Percentiles rank a stretch among this genome's conserved stretches.
Evolutionary conservation across 2,797 vertebrate genomes (phyloP).

Genomic region (Danio albolineatus): DNA sequence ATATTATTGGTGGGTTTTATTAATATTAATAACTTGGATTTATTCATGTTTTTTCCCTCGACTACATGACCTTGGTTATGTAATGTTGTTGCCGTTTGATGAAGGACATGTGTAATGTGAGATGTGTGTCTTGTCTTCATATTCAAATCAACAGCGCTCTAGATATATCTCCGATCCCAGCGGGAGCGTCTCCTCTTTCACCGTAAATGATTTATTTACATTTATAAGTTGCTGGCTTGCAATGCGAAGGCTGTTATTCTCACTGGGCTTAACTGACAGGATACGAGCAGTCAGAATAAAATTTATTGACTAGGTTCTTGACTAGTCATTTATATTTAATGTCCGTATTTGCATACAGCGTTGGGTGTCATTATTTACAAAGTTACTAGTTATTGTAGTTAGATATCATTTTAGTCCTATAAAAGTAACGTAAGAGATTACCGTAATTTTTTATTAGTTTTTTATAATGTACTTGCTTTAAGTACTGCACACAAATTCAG

Average conservation of each 20-base stretch:
- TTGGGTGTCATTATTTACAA: too few species aligned
- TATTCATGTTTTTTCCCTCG: background rate
- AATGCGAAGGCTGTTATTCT: background rate
- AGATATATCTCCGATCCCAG: background rate
- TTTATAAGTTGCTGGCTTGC: background rate
- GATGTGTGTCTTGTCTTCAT: background rate
- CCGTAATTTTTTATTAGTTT: too few species aligned
- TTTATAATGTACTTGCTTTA: too few species aligned
- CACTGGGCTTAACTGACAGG: background rate
- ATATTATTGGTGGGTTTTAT: background rate
- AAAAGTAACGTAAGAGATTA: too few species aligned
- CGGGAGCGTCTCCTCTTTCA: background rate
- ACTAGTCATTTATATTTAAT: background rate
- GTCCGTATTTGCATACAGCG: too few species aligned
- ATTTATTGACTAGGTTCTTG: too few species aligned
- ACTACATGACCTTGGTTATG: background rate
- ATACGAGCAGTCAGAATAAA: background rate
- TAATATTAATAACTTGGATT: too few species aligned
- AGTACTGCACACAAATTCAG: too few species aligned
- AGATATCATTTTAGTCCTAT: too few species aligned
- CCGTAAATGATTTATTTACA: background rate
- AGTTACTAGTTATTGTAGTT: too few species aligned
- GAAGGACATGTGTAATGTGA: background rate
- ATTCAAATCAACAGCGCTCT: conserved; percentile 7
- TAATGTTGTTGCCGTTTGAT: background rate